Base-by-base conservation (phyloP, 2,797 vertebrate species). In the Etheostoma perlongum region DNA sequence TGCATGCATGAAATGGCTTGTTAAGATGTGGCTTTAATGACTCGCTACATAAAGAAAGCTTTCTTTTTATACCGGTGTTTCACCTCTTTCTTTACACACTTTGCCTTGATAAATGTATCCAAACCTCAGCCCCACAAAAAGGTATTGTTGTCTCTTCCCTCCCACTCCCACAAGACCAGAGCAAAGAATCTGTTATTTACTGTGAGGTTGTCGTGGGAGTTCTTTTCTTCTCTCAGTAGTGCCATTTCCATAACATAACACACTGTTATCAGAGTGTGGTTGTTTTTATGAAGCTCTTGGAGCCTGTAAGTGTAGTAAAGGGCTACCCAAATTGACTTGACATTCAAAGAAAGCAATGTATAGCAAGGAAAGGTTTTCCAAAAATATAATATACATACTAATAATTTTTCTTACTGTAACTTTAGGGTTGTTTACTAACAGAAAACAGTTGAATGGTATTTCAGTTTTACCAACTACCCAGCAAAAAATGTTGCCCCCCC, bases 191-290 rank as follows among this genome's bases (percentile, higher is more conserved):
- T 60, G 5, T 68, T 64, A 76, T 58, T 63, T 48, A 19, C 65
- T 16, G 62, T 14, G 33, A 62, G 23, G 25, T 8, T 74, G 68
- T 55, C 18, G 27, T 74, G 65, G 81, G 77, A 76, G 63, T 52
- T 48, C 2, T 54, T 16, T 30, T 48, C 1, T 27, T 40, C 57
- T 58, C 55, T 81, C 70, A 85, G 54, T 18, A 5, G 30, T 58
- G 63, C 54, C 52, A 58, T 81, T 86, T 82, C 76, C 67, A 84
- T 84, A 84, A 40, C 36, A 40, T 1, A 12, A 40, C 3, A 4
- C 53, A 52, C 52, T 33, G 65, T 80, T 69, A 72, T 81, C 47
- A 79, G 62, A 75, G 33, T 25, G 64, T 72, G 67, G 81, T 72
- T 5, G 6, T 83, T 78, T 54, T 70, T 54, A 58, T 57, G 23